These are phyloP conservation scores for Hyaena hyaena DNA, from an alignment of 2,113 vertebrate species.

Conservation along the genomic window DNA sequence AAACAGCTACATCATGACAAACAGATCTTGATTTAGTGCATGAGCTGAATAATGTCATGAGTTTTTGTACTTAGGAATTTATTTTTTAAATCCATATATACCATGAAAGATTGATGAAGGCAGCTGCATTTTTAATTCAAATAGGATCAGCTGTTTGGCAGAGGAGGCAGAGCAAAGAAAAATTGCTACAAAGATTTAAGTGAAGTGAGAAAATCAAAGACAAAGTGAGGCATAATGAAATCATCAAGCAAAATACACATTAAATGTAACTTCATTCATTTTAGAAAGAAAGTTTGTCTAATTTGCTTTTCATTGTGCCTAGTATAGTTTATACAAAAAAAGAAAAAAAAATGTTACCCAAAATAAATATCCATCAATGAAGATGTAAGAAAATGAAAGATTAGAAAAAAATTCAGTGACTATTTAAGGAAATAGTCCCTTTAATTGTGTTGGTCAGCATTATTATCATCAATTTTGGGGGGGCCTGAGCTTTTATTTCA, in stretches of 20 bases:
- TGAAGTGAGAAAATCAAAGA: constrained; percentile 70
- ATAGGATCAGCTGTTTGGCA: constrained; percentile 70
- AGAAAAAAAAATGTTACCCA: background rate
- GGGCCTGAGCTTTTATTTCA: background rate
- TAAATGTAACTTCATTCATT: constrained; percentile 55
- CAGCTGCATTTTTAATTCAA: constrained; percentile 75
- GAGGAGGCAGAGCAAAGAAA: constrained; percentile 66
- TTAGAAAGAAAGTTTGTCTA: constrained; percentile 42
- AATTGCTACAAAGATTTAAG: constrained; percentile 66
- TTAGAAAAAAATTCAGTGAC: background rate
- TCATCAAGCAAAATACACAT: constrained; percentile 67
- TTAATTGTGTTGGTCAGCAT: background rate
- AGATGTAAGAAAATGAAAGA: constrained; percentile 24
- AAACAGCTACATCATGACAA: constrained; percentile 66
- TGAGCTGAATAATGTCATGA: constrained; percentile 62
- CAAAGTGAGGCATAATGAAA: constrained; percentile 63
- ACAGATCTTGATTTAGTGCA: constrained; percentile 71
- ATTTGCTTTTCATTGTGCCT: constrained; percentile 46
- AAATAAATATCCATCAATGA: constrained; percentile 11
- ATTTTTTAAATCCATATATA: constrained; percentile 73
- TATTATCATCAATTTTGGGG: background rate
- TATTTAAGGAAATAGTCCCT: background rate
- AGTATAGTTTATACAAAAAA: background rate
- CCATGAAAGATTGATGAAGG: constrained; percentile 69
- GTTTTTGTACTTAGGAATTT: constrained; percentile 69